Percentiles rank a stretch among this genome's conserved stretches.
phyloP scores from a whole-genome alignment of 1,140 invertebrate species.

The Drosophila malerkotliana region DNA sequence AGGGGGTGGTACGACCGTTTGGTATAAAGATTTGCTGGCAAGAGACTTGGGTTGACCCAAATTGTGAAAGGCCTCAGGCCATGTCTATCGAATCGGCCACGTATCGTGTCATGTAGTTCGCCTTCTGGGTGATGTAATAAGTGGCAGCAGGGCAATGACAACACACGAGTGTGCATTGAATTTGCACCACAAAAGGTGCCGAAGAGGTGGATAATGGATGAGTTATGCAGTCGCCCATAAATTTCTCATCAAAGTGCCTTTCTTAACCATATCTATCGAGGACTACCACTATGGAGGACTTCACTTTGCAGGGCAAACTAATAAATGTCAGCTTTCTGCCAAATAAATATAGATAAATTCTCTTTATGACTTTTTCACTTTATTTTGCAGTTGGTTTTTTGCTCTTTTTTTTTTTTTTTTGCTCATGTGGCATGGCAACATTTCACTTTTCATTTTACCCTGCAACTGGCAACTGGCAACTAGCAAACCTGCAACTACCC shows the following conservation, averaged over 20 bases:
- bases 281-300: conserved; percentile 27
- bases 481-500: not conserved
- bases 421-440: conserved; percentile 45
- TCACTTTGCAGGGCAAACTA: conserved; percentile 41
- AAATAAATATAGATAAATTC: conserved; percentile 44
- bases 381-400: not conserved
- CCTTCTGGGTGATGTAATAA: conserved; percentile 63
- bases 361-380: not conserved
- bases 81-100: conserved; percentile 41
- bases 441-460: conserved; percentile 56
- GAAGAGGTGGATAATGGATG: conserved; percentile 1
- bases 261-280: conserved; percentile 55
- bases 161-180: conserved; percentile 71
- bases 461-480: not conserved
- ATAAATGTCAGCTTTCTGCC: conserved; percentile 67
- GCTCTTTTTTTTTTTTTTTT: not conserved
- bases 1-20: conserved; percentile 6
- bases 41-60: conserved; percentile 63
- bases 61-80: conserved; percentile 52
- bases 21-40: conserved; percentile 49
- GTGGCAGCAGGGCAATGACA: conserved; percentile 24
- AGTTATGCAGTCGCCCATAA: conserved; percentile 47
- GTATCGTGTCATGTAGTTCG: conserved; percentile 28
- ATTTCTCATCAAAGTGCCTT: conserved; percentile 41
- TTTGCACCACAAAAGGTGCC: conserved; percentile 32